Percentiles rank a stretch among this genome's conserved stretches.
These are phyloP conservation scores for Ammospiza nelsoni DNA, from an alignment of 2,113 vertebrate species.

Conservation along the genomic window DNA sequence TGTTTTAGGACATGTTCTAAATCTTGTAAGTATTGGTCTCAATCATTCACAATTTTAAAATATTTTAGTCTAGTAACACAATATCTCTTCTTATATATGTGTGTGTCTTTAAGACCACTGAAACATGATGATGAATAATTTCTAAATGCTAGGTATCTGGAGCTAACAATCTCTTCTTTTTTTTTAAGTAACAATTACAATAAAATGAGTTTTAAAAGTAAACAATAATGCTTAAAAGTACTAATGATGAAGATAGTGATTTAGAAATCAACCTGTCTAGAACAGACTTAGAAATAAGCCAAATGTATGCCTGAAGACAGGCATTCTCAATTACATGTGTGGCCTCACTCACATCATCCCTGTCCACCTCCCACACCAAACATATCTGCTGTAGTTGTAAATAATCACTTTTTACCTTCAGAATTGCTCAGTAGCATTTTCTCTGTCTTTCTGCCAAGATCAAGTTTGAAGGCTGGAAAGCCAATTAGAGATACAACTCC, in stretches of 20 bases:
- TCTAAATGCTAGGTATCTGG: not conserved
- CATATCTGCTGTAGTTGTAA: not conserved
- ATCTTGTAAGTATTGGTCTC: not conserved
- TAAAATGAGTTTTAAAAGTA: not conserved
- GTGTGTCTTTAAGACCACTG: not conserved
- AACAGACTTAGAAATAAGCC: not conserved
- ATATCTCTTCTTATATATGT: not conserved
- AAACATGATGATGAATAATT: not conserved
- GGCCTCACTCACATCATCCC: not conserved
- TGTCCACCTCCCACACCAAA: not conserved
- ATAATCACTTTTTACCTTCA: not conserved
- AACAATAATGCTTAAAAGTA: not conserved
- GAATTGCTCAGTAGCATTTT: not conserved
- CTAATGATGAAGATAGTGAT: not conserved
- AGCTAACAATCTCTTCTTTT: not conserved
- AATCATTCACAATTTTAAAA: not conserved
- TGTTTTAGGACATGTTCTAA: not conserved
- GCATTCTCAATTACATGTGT: not conserved
- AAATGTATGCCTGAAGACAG: not conserved
- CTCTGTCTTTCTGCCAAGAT: not conserved
- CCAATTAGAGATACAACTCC: not conserved
- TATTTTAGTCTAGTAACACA: slow-evolving; percentile 17
- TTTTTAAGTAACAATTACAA: not conserved
- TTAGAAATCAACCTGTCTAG: not conserved
- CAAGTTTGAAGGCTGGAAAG: not conserved